Percentiles rank a stretch among this genome's conserved stretches.
Evolutionary conservation across 1,140 invertebrate genomes (phyloP).

Genomic region (Euwallacea similis): DNA sequence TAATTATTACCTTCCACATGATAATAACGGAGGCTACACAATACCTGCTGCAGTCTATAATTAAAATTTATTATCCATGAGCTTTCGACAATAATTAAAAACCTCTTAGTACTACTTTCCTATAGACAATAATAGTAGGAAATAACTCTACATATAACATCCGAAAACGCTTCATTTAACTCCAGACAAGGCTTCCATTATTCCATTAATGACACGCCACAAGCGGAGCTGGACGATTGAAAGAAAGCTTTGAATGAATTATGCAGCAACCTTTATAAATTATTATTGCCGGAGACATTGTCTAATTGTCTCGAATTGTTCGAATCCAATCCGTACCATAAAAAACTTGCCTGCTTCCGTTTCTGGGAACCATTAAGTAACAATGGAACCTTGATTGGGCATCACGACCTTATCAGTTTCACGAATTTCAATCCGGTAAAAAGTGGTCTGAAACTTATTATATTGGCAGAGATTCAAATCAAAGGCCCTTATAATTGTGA

Average conservation of each 20-base stretch:
- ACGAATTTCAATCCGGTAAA: neutral
- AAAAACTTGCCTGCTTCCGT: constrained; percentile 17
- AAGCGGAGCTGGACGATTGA: neutral
- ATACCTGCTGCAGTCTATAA: too few species aligned
- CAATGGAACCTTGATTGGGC: neutral
- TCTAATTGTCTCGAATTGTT: constrained; percentile 13
- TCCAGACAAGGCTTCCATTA: neutral
- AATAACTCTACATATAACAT: too few species aligned
- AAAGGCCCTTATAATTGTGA: neutral
- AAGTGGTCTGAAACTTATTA: too few species aligned
- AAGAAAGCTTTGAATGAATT: constrained; percentile 21
- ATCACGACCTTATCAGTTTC: neutral
- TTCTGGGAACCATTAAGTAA: constrained; percentile 21
- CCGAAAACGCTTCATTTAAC: too few species aligned
- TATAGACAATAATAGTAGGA: too few species aligned
- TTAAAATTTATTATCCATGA: too few species aligned
- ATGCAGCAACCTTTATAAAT: constrained; percentile 24
- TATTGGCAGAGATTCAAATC: too few species aligned
- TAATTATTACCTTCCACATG: too few species aligned
- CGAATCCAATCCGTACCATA: constrained; percentile 7
- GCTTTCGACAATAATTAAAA: too few species aligned
- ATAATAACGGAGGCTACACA: too few species aligned
- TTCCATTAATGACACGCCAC: neutral
- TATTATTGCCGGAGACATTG: constrained; percentile 14
- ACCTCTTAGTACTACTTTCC: too few species aligned